A percentile compares a stretch with the other conserved stretches of the same genome.
Evolutionary conservation across 2,797 vertebrate genomes (phyloP).

Genomic region (Oryzias dopingdopingensis): DNA sequence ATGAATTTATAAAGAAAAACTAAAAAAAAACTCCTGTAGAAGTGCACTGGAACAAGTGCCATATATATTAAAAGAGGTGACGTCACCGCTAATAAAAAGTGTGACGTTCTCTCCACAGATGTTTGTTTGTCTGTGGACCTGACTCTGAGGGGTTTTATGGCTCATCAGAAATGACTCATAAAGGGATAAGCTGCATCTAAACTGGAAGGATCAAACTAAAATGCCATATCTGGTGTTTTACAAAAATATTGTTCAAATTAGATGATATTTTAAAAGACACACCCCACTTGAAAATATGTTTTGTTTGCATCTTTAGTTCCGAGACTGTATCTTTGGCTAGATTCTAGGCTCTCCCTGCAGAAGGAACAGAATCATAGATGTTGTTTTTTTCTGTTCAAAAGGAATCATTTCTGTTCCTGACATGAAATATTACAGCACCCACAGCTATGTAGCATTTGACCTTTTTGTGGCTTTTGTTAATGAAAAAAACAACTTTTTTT

Average conservation of each 20-base stretch:
- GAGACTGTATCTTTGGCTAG: too few relatives aligned
- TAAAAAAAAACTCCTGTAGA: slow-evolving; percentile 21
- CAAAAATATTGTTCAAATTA: too few relatives aligned
- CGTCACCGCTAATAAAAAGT: slow-evolving; percentile 36
- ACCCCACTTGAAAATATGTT: too few relatives aligned
- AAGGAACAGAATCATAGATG: not conserved
- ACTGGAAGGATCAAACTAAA: too few relatives aligned
- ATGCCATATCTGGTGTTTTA: too few relatives aligned
- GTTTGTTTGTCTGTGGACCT: slow-evolving; percentile 1
- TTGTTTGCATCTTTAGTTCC: too few relatives aligned
- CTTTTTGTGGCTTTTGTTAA: slow-evolving; percentile 16
- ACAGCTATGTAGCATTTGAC: slow-evolving; percentile 9
- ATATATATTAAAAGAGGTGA: slow-evolving; percentile 16
- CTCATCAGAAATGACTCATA: too few relatives aligned
- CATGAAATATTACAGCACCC: slow-evolving; percentile 1
- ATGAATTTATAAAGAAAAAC: slow-evolving; percentile 24
- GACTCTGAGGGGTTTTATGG: not conserved
- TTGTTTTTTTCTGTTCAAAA: not conserved
- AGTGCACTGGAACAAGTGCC: slow-evolving; percentile 23
- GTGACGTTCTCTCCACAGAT: slow-evolving; percentile 15
- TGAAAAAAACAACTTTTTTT: not conserved
- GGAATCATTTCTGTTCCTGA: not conserved
- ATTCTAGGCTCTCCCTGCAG: not conserved
- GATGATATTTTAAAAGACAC: too few relatives aligned
- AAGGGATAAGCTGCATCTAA: too few relatives aligned